These are phyloP conservation scores for Eulemur macaco DNA, from an alignment of 2,113 vertebrate species.

Conservation along the genomic window DNA sequence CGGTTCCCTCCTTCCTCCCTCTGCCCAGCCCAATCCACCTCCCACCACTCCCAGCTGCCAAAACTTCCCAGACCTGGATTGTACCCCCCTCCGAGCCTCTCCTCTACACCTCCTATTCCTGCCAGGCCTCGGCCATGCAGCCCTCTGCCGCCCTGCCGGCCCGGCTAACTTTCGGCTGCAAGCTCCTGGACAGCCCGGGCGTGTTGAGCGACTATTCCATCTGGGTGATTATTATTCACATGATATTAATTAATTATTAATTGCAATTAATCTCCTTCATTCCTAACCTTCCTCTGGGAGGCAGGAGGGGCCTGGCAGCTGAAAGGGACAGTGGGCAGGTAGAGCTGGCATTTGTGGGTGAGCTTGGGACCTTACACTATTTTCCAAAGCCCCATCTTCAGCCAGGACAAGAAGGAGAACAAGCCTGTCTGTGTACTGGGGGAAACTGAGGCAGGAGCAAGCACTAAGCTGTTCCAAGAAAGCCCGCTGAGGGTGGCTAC, in stretches of 20 bases:
- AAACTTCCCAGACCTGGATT: conserved; percentile 18
- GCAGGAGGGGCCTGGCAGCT: neutral
- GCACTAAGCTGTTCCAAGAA: neutral
- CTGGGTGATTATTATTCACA: conserved; percentile 78
- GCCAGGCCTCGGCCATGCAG: neutral
- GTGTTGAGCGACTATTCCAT: conserved; percentile 74
- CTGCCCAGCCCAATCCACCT: conserved; percentile 16
- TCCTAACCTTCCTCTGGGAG: conserved; percentile 72
- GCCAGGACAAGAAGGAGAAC: neutral
- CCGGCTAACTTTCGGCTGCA: conserved; percentile 61
- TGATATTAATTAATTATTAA: conserved; percentile 82
- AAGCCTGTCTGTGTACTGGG: neutral
- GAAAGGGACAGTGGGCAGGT: conserved; percentile 19
- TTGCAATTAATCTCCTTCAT: conserved; percentile 79
- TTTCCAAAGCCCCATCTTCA: neutral
- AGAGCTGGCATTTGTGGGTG: neutral
- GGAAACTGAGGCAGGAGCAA: conserved; percentile 67
- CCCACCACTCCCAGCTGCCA: conserved; percentile 64
- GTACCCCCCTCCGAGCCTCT: neutral
- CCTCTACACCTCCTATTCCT: neutral
- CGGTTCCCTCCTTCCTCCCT: conserved; percentile 62
- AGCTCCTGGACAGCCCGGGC: conserved; percentile 53
- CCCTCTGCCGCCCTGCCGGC: neutral
- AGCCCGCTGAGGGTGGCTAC: neutral
- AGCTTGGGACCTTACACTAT: neutral